Evolutionary conservation across 1,140 invertebrate species (phyloP).

Genomic region (Danaus melanippus): DNA sequence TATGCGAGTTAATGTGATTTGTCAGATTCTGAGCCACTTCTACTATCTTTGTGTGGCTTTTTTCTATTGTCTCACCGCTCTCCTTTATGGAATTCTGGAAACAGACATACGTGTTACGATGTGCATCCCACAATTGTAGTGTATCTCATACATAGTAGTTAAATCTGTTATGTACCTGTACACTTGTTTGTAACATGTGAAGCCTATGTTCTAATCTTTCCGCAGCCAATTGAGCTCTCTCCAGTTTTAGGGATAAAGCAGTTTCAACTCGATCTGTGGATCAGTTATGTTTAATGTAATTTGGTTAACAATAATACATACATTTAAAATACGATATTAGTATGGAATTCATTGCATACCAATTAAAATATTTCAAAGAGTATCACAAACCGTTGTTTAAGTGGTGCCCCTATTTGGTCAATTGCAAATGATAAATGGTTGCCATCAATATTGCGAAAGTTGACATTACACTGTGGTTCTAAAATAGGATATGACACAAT

Average conservation of each 20-base stretch:
- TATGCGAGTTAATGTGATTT: slow-evolving; percentile 45
- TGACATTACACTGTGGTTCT: slow-evolving; percentile 36
- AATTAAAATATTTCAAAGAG: slow-evolving; percentile 20
- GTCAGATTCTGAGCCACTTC: slow-evolving; percentile 54
- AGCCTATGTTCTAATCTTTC: slow-evolving; percentile 62
- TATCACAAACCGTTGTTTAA: slow-evolving; percentile 50
- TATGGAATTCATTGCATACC: slow-evolving; percentile 6
- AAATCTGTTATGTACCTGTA: slow-evolving; percentile 37
- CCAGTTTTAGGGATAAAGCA: slow-evolving; percentile 52
- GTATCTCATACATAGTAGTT: neutral
- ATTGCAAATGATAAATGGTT: slow-evolving; percentile 43
- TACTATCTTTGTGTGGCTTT: slow-evolving; percentile 45
- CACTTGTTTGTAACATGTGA: slow-evolving; percentile 60
- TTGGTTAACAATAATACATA: neutral
- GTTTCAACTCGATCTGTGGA: slow-evolving; percentile 65
- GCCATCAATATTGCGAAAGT: slow-evolving; percentile 51
- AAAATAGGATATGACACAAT: slow-evolving; percentile 69
- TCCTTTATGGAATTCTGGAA: slow-evolving; percentile 59
- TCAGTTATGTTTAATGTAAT: slow-evolving; percentile 9
- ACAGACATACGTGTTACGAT: neutral
- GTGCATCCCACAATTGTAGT: slow-evolving; percentile 1
- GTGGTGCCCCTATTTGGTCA: slow-evolving; percentile 47
- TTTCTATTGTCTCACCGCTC: slow-evolving; percentile 51
- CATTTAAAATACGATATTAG: neutral
- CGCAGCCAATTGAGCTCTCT: slow-evolving; percentile 59